These are phyloP conservation scores for Tachysurus vachellii DNA, from an alignment of 2,113 vertebrate genomes.

Conservation along the genomic window DNA sequence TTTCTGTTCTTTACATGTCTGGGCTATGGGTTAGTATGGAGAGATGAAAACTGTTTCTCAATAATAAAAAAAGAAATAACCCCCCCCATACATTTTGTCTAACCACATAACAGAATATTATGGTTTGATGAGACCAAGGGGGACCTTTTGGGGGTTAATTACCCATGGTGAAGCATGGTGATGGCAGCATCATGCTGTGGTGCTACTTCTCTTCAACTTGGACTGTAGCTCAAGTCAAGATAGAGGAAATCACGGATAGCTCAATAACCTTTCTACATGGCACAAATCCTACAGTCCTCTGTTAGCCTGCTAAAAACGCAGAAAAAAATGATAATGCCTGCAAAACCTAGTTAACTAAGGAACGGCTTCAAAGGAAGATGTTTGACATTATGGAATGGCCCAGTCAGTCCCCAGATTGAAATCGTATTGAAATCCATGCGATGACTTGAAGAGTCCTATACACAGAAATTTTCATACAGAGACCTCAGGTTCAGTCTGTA, in stretches of 20 bases:
- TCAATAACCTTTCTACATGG: not conserved
- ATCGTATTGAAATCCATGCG: no score
- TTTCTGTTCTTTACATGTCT: not conserved
- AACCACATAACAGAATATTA: not conserved
- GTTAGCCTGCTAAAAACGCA: not conserved
- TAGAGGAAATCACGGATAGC: not conserved
- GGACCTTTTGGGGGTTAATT: no score
- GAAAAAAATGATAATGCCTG: not conserved
- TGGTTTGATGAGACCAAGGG: no score
- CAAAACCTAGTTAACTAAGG: not conserved
- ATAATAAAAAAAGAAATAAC: not conserved
- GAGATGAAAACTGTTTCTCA: not conserved
- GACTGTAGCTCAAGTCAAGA: not conserved
- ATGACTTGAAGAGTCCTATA: no score
- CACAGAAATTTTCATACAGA: no score
- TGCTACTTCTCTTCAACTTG: not conserved
- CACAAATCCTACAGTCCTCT: not conserved
- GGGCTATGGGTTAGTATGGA: not conserved
- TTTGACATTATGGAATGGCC: not conserved
- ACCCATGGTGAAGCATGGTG: not conserved
- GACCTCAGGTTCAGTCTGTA: no score
- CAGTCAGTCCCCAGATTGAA: no score
- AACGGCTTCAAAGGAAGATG: not conserved
- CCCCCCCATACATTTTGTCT: not conserved
- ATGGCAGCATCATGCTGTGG: not conserved